These are phyloP conservation scores for Mormyrops boulengeri DNA, from an alignment of 2,797 vertebrate species.

Conservation along the genomic window DNA sequence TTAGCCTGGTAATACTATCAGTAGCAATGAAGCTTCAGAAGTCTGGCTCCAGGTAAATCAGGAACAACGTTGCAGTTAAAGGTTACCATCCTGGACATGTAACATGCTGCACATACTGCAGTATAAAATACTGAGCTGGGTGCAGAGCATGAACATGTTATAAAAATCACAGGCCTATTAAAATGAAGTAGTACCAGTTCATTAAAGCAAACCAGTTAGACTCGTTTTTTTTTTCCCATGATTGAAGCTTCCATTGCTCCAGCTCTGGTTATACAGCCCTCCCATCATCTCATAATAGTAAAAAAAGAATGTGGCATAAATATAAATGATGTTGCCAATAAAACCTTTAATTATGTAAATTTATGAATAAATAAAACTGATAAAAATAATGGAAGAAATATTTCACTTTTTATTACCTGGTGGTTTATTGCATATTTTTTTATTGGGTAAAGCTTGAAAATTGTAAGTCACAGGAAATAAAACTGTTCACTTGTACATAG, in stretches of 20 bases:
- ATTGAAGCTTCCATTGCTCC: not conserved
- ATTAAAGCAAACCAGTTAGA: slow-evolving; percentile 16
- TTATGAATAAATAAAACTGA: slow-evolving; percentile 7
- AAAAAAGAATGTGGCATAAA: slow-evolving; percentile 22
- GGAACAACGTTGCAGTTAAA: slow-evolving; percentile 60
- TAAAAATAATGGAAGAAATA: not conserved
- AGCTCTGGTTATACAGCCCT: not conserved
- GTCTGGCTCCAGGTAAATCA: slow-evolving; percentile 50
- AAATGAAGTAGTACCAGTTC: slow-evolving; percentile 50
- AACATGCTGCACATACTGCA: slow-evolving; percentile 52
- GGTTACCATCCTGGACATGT: slow-evolving; percentile 41
- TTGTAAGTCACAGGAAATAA: not conserved
- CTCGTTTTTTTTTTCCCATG: not conserved
- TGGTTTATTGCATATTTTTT: not conserved
- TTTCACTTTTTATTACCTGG: not conserved
- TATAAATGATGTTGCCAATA: slow-evolving; percentile 23
- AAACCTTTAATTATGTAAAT: not conserved
- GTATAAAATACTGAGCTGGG: slow-evolving; percentile 47
- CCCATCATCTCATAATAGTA: not conserved
- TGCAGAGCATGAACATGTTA: slow-evolving; percentile 44
- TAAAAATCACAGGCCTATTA: slow-evolving; percentile 43
- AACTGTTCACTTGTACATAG: not conserved
- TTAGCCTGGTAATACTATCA: slow-evolving; percentile 47
- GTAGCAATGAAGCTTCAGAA: slow-evolving; percentile 49
- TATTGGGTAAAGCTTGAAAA: not conserved